Evolutionary conservation across 2,888 invertebrate genomes (phyloP).

Genomic region (Allacma fusca): DNA sequence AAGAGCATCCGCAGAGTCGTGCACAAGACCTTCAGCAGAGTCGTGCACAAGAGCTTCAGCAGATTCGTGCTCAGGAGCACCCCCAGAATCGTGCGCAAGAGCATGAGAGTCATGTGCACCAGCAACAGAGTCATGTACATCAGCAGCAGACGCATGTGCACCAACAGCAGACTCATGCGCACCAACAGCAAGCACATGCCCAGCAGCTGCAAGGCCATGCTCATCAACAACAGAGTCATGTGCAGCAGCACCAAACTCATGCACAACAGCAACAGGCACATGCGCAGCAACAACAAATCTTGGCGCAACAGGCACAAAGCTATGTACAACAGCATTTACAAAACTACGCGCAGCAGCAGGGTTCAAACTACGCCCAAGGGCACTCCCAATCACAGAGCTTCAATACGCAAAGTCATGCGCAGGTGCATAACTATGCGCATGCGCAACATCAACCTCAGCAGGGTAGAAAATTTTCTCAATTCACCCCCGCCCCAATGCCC

Average conservation of each 20-base stretch:
- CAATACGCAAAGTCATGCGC: not conserved
- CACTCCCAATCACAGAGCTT: not conserved
- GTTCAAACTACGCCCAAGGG: not conserved
- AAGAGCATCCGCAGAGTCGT: too few species aligned
- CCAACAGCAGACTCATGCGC: too few species aligned
- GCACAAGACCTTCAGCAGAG: too few species aligned
- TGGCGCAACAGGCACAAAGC: not conserved
- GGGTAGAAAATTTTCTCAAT: conserved; percentile 28
- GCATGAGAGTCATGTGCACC: too few species aligned
- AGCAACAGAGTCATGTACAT: too few species aligned
- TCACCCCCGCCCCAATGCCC: conserved; percentile 41
- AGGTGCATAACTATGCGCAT: not conserved
- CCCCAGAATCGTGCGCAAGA: too few species aligned
- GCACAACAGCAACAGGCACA: not conserved
- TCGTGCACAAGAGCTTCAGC: too few species aligned
- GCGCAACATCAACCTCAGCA: conserved; percentile 37
- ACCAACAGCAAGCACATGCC: too few species aligned
- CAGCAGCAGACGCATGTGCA: too few species aligned
- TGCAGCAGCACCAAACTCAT: conserved; percentile 18
- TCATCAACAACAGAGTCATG: not conserved
- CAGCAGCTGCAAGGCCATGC: too few species aligned
- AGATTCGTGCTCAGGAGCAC: too few species aligned
- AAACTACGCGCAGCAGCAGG: too few species aligned
- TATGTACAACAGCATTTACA: conserved; percentile 4
- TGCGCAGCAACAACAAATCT: not conserved